Percentiles rank a stretch among this genome's conserved stretches.
phyloP scores from a whole-genome alignment of 2,888 invertebrate species.

The Platycheirus albimanus region DNA sequence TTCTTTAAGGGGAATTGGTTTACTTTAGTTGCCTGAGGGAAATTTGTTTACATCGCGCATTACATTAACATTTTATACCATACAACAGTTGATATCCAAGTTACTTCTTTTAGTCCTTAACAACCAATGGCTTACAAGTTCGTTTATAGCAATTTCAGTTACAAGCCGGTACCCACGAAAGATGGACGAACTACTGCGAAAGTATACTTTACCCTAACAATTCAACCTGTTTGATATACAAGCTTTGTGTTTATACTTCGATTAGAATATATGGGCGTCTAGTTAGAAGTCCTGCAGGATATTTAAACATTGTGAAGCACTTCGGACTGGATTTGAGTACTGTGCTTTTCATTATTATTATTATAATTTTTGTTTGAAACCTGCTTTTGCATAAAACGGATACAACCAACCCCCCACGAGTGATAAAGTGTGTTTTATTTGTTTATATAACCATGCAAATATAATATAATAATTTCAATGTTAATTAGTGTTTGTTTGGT shows the following conservation, averaged over 20 bases:
- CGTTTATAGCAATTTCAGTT: constrained; percentile 55
- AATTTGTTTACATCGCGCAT: constrained; percentile 60
- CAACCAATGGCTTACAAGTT: constrained; percentile 49
- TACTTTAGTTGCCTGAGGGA: not conserved
- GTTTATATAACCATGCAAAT: constrained; percentile 29
- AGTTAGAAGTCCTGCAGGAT: constrained; percentile 13
- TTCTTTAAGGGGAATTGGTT: constrained; percentile 8
- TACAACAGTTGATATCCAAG: not conserved
- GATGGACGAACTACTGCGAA: constrained; percentile 39
- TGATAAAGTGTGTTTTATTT: constrained; percentile 22
- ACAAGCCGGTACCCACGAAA: constrained; percentile 58
- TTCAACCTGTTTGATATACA: not conserved
- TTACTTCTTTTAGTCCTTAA: constrained; percentile 4
- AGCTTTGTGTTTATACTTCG: too few species aligned
- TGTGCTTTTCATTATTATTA: too few species aligned
- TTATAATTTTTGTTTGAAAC: not conserved
- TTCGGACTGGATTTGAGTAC: constrained; percentile 38
- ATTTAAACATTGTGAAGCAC: not conserved
- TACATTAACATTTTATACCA: constrained; percentile 66
- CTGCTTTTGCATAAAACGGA: constrained; percentile 4
- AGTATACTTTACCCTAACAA: not conserved
- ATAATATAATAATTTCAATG: constrained; percentile 46
- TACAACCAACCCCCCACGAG: constrained; percentile 13
- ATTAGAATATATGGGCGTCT: not conserved
- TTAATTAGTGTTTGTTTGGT: constrained; percentile 58